Conservation (phyloP, 2,797 vertebrate species). For the Danio tinwini region DNA sequence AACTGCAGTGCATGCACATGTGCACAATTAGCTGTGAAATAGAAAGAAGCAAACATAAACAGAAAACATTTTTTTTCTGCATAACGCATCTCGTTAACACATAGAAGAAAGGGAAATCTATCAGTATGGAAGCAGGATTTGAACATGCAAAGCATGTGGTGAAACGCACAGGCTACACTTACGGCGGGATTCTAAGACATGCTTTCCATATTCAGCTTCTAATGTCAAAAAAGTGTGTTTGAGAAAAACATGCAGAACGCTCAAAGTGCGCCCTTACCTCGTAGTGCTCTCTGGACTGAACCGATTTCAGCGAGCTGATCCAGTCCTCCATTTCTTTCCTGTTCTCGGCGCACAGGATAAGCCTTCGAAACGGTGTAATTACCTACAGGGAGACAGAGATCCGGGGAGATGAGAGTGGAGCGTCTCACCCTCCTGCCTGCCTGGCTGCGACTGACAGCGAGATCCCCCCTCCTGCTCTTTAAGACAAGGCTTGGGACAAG, state of each 20-base stretch:
- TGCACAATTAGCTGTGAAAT: background rate
- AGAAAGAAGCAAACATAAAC: background rate
- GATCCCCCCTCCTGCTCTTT: slow-evolving; percentile 60
- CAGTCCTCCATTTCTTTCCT: slow-evolving; percentile 94
- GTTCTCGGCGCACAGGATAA: slow-evolving; percentile 90
- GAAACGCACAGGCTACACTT: background rate
- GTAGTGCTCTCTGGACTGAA: slow-evolving; percentile 94
- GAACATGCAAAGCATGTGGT: background rate
- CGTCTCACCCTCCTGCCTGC: slow-evolving; percentile 59
- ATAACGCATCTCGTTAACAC: background rate
- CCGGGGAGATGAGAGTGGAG: slow-evolving; percentile 44
- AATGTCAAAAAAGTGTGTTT: background rate
- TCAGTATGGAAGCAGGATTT: background rate
- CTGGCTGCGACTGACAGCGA: slow-evolving; percentile 54
- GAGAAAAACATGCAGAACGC: background rate
- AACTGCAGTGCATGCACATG: background rate
- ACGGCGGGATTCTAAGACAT: background rate
- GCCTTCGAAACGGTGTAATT: slow-evolving; percentile 89
- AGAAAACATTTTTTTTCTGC: background rate
- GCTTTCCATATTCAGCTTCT: background rate
- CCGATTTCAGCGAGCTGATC: slow-evolving; percentile 91
- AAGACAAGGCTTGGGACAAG: slow-evolving; percentile 66
- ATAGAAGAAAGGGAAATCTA: background rate
- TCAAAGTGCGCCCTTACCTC: slow-evolving; percentile 83
- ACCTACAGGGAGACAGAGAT: slow-evolving; percentile 75